A percentile compares a stretch with the other conserved stretches of the same genome.
phyloP scores from a whole-genome alignment of 2,113 vertebrate genomes.

The Lophura nycthemera region DNA sequence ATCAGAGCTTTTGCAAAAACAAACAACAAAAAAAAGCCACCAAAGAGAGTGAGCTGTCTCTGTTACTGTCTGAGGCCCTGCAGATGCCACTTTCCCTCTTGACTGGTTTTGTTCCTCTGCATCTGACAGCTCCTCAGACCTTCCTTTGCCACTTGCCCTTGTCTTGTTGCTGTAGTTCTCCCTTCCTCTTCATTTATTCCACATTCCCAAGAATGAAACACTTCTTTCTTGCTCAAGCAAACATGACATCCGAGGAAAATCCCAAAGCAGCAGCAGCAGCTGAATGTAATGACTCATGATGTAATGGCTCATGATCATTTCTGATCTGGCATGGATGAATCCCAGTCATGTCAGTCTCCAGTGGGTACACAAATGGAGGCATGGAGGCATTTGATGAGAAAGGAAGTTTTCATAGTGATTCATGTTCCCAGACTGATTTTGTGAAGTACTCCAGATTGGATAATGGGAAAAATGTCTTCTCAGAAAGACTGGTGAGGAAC shows the following conservation, averaged over 20 bases:
- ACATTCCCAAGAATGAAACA: background rate
- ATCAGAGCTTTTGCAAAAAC: too few relatives aligned
- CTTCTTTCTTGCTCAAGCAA: background rate
- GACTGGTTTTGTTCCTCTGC: background rate
- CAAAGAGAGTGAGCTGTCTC: too few relatives aligned
- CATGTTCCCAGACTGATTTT: background rate
- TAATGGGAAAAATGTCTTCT: too few relatives aligned
- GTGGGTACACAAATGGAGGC: background rate
- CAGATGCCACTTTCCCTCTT: background rate
- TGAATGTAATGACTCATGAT: background rate
- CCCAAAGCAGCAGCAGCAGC: background rate
- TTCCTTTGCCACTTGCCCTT: background rate
- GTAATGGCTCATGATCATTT: background rate
- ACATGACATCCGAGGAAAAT: background rate
- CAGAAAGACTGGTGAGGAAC: too few relatives aligned
- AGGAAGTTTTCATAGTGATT: background rate
- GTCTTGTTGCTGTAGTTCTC: background rate
- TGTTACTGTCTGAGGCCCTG: background rate
- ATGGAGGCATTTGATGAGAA: background rate
- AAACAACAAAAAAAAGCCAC: too few relatives aligned
- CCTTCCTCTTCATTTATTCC: background rate
- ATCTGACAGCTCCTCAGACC: background rate
- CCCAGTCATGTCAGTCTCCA: background rate
- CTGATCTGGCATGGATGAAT: background rate
- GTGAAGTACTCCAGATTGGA: background rate